Base-by-base conservation (phyloP, 2,113 vertebrate species). In the Nansenia antarctica region DNA sequence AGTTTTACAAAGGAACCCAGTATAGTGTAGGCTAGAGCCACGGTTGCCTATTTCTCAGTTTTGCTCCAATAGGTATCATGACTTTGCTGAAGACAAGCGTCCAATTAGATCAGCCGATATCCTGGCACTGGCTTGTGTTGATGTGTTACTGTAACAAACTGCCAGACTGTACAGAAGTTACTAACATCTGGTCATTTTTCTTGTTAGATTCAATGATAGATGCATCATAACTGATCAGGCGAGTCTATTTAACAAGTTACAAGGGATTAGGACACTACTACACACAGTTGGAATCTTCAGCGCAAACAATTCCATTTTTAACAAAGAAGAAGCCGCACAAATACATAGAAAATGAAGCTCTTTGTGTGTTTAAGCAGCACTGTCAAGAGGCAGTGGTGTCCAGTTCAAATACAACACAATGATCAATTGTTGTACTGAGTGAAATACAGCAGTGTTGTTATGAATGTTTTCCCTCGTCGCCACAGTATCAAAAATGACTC, bases 21-120 rank as follows among this genome's bases (percentile, higher is more conserved):
- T 9, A 11, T 5, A 15, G 35, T 4, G 27, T 30, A 26, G 59
- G 15, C 61, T 32, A n/a, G n/a, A 65, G n/a, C 29, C 49, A 39
- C 27, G 35, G n/a, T 14, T 39, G n/a, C n/a, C 45, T 7, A n/a
- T n/a, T 3, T 35, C 61, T 52, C 26, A 37, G 31, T 62, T 49
- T 64, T 69, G 26, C 26, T 58, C 67, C 47, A 15, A 30, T 9
- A 60, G 30, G n/a, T 35, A 2, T n/a, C n/a, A n/a, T n/a, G 30
- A 22, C 8, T 24, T 60, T 60, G 31, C 53, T 27, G 8, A 12
- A 29, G 24, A 8, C 58, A 60, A 34, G 31, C 30, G 34, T 22
- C 58, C 30, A 60, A 34, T 60, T 60, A 22, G 58, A 60, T 60
- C 20, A 11, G 20, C 22, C n/a, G n/a, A n/a, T n/a, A n/a, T n/a